phyloP scores from a whole-genome alignment of 2,113 vertebrate genomes.

The Thinocorus orbignyianus region DNA sequence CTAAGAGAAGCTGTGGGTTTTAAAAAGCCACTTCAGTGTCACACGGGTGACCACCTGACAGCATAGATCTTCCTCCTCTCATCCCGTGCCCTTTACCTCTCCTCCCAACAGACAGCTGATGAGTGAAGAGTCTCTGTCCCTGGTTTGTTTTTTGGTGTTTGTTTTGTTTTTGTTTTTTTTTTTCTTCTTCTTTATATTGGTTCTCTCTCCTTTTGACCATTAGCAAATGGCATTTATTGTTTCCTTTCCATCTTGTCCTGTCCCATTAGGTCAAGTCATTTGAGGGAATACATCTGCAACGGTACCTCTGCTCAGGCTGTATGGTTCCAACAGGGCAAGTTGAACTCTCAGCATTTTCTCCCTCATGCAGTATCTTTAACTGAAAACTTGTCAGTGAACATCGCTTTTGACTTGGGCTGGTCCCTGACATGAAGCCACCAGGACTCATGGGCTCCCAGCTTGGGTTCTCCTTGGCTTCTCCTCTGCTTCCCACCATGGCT shows the following conservation, averaged over 20 bases:
- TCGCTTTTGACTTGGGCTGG: neutral
- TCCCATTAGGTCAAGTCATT: neutral
- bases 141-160: too few relatives aligned
- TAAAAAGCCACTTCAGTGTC: neutral
- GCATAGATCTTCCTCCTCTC: neutral
- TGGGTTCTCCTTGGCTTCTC: neutral
- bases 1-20: neutral
- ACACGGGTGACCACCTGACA: neutral
- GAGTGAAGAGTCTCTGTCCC: neutral
- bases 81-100: neutral
- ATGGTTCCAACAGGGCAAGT: neutral
- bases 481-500: neutral
- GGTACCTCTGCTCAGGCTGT: neutral
- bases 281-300: neutral
- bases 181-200: neutral
- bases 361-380: neutral
- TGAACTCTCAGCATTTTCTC: neutral
- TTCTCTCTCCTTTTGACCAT: neutral
- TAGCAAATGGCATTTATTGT: neutral
- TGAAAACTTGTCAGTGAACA: neutral
- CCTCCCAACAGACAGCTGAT: neutral
- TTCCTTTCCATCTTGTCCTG: neutral
- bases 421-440: rapidly evolving
- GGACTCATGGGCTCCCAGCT: neutral
- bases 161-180: too few relatives aligned